phyloP scores from a whole-genome alignment of 2,113 vertebrate genomes.

The Pipra filicauda region DNA sequence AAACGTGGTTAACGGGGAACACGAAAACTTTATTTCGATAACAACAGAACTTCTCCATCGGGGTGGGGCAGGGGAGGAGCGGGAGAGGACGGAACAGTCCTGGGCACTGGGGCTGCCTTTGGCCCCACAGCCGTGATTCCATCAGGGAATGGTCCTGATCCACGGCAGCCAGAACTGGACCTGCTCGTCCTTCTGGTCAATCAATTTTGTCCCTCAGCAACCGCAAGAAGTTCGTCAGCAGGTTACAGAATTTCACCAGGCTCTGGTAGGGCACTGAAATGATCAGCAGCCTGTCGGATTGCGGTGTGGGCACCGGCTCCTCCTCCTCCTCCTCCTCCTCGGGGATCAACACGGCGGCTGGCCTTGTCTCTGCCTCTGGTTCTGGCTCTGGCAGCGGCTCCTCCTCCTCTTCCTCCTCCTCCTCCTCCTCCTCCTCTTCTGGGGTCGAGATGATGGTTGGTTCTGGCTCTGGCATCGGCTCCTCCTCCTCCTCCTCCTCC shows the following conservation, averaged over 20 bases:
- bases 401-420: no score
- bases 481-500: no score
- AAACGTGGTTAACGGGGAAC: not conserved
- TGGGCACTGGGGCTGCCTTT: not conserved
- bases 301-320: no score
- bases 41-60: not conserved
- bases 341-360: accelerated
- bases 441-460: no score
- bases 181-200: not conserved
- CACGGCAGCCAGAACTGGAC: not conserved
- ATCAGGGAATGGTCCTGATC: not conserved
- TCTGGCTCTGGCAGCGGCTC: no score
- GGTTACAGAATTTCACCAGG: not conserved
- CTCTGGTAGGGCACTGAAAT: not conserved
- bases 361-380: not conserved
- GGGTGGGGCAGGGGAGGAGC: not conserved
- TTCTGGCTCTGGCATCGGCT: no score
- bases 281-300: not conserved
- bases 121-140: not conserved
- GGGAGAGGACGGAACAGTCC: not conserved
- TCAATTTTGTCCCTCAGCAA: not conserved
- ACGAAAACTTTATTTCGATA: not conserved
- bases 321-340: not conserved
- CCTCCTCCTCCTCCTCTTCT: no score
- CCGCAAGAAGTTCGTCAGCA: not conserved